Percentiles rank a stretch among this genome's conserved stretches.
Conservation (phyloP, 2,888 invertebrate species). For the Laothoe populi region DNA sequence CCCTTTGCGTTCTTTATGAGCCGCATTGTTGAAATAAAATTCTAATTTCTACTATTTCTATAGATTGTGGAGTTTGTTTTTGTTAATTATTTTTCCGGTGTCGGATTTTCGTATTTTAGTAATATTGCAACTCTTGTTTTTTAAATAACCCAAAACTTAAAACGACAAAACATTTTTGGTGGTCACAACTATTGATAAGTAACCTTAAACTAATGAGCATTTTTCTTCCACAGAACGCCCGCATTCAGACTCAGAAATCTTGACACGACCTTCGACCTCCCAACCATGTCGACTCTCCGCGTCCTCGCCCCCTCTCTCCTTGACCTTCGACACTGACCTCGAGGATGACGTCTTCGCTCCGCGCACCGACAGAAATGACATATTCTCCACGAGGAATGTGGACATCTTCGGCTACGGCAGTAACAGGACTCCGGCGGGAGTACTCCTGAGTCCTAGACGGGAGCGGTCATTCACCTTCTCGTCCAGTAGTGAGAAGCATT, state of each 20-base stretch:
- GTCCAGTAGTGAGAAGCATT: constrained; percentile 75
- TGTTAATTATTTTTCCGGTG: too few species aligned
- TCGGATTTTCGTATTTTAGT: too few species aligned
- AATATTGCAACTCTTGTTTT: too few species aligned
- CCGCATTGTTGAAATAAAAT: too few species aligned
- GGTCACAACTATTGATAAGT: too few species aligned
- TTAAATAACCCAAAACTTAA: too few species aligned
- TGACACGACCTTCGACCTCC: constrained; percentile 36
- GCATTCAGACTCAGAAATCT: constrained; percentile 72
- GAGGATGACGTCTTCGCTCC: constrained; percentile 80
- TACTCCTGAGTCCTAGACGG: constrained; percentile 70
- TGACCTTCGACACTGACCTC: constrained; percentile 70
- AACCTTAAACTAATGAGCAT: neutral
- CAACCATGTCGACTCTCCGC: constrained; percentile 69
- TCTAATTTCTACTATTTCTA: too few species aligned
- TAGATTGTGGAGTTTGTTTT: too few species aligned
- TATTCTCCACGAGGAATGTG: constrained; percentile 70
- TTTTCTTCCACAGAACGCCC: constrained; percentile 67
- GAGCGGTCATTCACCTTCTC: constrained; percentile 75
- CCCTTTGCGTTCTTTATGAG: too few species aligned
- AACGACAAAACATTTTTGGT: too few species aligned
- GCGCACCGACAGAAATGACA: constrained; percentile 68
- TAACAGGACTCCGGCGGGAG: constrained; percentile 73
- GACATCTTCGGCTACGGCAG: constrained; percentile 75
- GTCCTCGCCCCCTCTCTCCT: constrained; percentile 68